Conservation (phyloP, 2,797 vertebrate species). For the Sciurus carolinensis region DNA sequence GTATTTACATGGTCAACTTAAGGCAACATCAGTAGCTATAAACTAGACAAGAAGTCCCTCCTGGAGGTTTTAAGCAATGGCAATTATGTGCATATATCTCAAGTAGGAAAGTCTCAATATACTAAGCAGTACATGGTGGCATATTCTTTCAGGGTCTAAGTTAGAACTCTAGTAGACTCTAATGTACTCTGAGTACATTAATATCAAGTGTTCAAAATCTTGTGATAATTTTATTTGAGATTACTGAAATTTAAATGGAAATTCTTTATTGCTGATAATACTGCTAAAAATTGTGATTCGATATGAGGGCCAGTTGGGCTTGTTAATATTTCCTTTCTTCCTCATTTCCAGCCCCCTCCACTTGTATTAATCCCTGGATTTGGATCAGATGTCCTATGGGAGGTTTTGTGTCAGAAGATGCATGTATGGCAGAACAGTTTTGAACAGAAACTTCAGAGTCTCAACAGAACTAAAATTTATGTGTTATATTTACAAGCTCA, state of each 20-base stretch:
- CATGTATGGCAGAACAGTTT: neutral
- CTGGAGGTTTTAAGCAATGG: neutral
- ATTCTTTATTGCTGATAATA: neutral
- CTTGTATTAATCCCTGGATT: fast-evolving
- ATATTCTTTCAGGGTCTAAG: neutral
- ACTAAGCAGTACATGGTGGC: neutral
- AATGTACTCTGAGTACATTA: neutral
- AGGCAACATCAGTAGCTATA: neutral
- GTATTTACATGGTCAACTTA: neutral
- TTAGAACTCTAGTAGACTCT: neutral
- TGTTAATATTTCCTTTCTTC: neutral
- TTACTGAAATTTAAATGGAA: neutral
- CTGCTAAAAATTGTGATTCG: neutral
- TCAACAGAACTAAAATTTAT: neutral
- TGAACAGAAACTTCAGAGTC: neutral
- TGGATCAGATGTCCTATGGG: fast-evolving
- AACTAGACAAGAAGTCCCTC: neutral
- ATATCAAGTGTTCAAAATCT: neutral
- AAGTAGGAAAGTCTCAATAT: neutral
- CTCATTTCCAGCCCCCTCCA: neutral
- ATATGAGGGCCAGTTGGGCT: neutral
- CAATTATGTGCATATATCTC: too few relatives aligned
- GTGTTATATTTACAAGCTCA: neutral
- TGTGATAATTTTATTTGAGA: neutral
- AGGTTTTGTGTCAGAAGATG: neutral